Percentiles rank a stretch among this genome's conserved stretches.
These are phyloP conservation scores for Callimorpha dominula DNA, from an alignment of 2,888 invertebrate genomes.

Conservation along the genomic window DNA sequence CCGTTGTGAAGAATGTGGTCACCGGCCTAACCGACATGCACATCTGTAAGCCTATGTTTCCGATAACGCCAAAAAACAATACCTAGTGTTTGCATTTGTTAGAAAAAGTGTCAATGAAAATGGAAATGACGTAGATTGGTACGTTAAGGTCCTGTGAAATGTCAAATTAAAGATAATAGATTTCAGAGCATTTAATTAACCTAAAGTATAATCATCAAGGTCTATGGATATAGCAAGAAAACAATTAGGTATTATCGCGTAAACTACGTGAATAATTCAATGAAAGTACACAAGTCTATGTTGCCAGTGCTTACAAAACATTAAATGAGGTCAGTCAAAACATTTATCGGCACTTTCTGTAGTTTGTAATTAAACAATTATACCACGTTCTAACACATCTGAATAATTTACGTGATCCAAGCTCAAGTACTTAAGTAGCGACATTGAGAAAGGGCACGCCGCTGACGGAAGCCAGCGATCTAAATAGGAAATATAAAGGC, in stretches of 20 bases:
- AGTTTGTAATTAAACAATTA: slow-evolving; percentile 40
- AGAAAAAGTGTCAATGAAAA: slow-evolving; percentile 23
- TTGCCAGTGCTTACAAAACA: slow-evolving; percentile 56
- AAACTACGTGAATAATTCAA: slow-evolving; percentile 52
- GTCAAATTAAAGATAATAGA: slow-evolving; percentile 45
- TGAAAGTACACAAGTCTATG: slow-evolving; percentile 47
- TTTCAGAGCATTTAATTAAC: slow-evolving; percentile 46
- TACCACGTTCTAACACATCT: slow-evolving; percentile 21
- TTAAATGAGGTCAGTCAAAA: slow-evolving; percentile 58
- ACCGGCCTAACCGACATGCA: slow-evolving; percentile 61
- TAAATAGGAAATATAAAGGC: slow-evolving; percentile 27
- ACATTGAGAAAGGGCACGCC: slow-evolving; percentile 12
- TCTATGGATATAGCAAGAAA: slow-evolving; percentile 35
- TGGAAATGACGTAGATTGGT: slow-evolving; percentile 30
- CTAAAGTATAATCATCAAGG: slow-evolving; percentile 39
- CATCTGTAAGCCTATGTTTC: slow-evolving; percentile 53
- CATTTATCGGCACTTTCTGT: slow-evolving; percentile 50
- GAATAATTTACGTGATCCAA: slow-evolving; percentile 26
- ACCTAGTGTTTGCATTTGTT: slow-evolving; percentile 26
- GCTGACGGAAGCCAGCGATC: slow-evolving; percentile 18
- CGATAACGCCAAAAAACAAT: slow-evolving; percentile 24
- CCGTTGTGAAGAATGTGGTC: slow-evolving; percentile 79
- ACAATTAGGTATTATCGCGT: slow-evolving; percentile 43
- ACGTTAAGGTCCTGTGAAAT: slow-evolving; percentile 16
- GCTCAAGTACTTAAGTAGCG: slow-evolving; percentile 1